Conservation (phyloP, 2,797 vertebrate genomes). For the Dendrocincla tyrannina region DNA sequence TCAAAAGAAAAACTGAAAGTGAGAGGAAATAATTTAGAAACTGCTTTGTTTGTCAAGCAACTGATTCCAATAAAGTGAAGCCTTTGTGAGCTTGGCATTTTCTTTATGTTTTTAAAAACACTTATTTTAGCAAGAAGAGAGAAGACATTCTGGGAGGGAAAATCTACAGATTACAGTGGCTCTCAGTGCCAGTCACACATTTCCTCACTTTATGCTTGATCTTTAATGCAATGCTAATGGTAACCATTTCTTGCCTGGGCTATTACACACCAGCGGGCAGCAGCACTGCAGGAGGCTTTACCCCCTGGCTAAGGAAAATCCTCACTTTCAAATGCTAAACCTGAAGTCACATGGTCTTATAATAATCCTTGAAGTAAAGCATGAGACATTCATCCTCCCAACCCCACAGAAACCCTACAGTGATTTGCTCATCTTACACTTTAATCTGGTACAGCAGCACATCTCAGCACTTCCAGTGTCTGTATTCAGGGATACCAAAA, state of each 20-base stretch:
- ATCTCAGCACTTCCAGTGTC: neutral
- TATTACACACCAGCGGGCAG: slow-evolving; percentile 20
- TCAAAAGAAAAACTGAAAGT: neutral
- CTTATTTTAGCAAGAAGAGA: neutral
- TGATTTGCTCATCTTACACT: neutral
- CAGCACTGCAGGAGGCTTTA: neutral
- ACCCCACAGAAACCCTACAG: neutral
- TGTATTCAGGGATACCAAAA: neutral
- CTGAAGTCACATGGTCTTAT: neutral
- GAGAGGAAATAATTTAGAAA: neutral
- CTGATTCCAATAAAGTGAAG: neutral
- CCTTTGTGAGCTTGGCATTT: neutral
- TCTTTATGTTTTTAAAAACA: neutral
- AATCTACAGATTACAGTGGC: neutral
- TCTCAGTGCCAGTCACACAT: neutral
- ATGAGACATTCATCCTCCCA: neutral
- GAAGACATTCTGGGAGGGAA: neutral
- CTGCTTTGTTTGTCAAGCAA: neutral
- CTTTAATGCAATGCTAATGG: slow-evolving; percentile 1
- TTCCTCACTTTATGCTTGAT: slow-evolving; percentile 20
- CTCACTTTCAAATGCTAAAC: neutral
- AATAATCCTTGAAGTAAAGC: neutral
- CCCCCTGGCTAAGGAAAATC: neutral
- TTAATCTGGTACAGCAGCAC: neutral
- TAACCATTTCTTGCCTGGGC: neutral